Conservation (phyloP, 92 coral and sea anemone species). For the Montipora capitata region DNA sequence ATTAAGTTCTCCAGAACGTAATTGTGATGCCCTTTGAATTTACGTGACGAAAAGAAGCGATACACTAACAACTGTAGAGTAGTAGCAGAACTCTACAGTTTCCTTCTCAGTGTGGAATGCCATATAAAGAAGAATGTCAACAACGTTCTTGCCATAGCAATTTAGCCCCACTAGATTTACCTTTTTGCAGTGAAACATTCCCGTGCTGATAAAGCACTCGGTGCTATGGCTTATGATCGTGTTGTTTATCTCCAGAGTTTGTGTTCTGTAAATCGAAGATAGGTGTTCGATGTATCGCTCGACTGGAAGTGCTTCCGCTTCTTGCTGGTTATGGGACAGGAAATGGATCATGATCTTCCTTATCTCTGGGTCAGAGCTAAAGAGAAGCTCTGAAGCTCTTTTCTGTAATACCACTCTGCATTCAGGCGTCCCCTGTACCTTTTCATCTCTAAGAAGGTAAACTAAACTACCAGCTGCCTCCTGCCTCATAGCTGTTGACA, state of each 20-base stretch:
- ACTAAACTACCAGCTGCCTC: slow-evolving; percentile 25
- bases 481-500: background rate
- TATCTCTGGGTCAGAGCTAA: slow-evolving; percentile 20
- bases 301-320: background rate
- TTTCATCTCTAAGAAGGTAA: slow-evolving; percentile 8
- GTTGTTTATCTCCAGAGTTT: slow-evolving; percentile 20
- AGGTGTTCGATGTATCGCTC: slow-evolving; percentile 12
- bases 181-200: slow-evolving; percentile 24
- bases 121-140: too few relatives aligned
- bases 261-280: slow-evolving; percentile 10
- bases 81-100: too few relatives aligned
- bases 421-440: slow-evolving; percentile 27
- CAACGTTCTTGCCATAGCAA: too few relatives aligned
- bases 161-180: background rate
- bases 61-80: too few relatives aligned
- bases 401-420: slow-evolving; percentile 18
- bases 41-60: too few relatives aligned
- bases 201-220: slow-evolving; percentile 9
- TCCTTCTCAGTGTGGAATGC: too few relatives aligned
- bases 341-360: slow-evolving; percentile 8
- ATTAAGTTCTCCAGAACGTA: too few relatives aligned
- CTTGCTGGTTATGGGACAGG: background rate
- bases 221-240: background rate
- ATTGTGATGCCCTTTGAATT: too few relatives aligned
- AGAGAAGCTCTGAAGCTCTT: slow-evolving; percentile 6